phyloP scores from a whole-genome alignment of 2,797 vertebrate genomes.

The Phataginus tetradactyla region DNA sequence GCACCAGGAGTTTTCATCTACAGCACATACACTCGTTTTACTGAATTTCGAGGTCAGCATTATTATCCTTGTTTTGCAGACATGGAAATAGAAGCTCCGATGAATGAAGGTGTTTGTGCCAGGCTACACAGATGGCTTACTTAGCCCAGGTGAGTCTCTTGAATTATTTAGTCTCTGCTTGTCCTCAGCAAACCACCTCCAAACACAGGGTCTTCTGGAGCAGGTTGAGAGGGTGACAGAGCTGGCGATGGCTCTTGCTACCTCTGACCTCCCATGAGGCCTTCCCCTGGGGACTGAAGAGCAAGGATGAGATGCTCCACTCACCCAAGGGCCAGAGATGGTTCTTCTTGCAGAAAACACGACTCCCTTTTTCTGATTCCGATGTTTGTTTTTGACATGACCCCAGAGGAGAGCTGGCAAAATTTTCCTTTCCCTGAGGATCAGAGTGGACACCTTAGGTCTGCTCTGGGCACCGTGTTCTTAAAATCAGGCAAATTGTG shows the following conservation, averaged over 20 bases:
- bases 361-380: background rate
- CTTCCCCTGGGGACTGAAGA: background rate
- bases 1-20: background rate
- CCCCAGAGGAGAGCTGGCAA: background rate
- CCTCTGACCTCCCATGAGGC: background rate
- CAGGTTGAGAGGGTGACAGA: background rate
- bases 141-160: background rate
- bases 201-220: background rate
- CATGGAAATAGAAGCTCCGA: background rate
- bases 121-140: background rate
- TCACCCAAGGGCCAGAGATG: background rate
- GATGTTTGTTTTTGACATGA: background rate
- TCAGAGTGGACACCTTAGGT: accelerated
- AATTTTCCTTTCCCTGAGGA: background rate
- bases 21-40: background rate
- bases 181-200: background rate
- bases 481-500: background rate
- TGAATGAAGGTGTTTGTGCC: background rate
- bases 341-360: background rate
- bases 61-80: background rate
- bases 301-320: background rate
- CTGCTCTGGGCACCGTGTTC: background rate
- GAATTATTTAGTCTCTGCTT: background rate
- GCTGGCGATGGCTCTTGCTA: background rate
- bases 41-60: background rate